Base-by-base conservation (phyloP, 1,140 invertebrate species). In the Matsumurasca onukii region DNA sequence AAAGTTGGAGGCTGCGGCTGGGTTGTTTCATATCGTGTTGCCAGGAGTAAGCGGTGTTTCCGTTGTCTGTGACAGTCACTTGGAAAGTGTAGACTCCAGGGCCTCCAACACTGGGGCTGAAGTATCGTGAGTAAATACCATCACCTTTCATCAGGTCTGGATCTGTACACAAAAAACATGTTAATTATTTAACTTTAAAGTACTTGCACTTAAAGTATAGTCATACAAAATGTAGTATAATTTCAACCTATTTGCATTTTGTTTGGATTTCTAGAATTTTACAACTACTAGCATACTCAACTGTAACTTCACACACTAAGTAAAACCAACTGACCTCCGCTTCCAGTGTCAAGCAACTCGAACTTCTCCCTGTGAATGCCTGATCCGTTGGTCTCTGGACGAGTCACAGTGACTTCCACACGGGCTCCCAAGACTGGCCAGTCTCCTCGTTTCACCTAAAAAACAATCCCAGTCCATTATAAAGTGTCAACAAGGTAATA, bases 61-160 rank as follows among this genome's bases (percentile, higher is more conserved):
- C 79, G 75, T 83, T 83, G 68, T 83, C 82, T 48, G 73, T 78
- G 24, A 82, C 77, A 0, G 77, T 76, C 0, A 80, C 78, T 69
- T 82, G 79, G 69, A 83, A 82, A n/a, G 78, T 82, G 71, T 86
- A 86, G 1, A 76, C 75, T 1, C 85, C 85, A 24, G 76, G 71
- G 27, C 78, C 78, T 39, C 78, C 77, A 63, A 78, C 75, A 29
- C 76, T 77, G n/a, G 82, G 76, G 25, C 82, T 84, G 70, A 87
- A 86, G 72, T 86, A 88, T 61, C 85, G 78, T 0, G 86, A 85
- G 75, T 89, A 90, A 17, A 89, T 79, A 17, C 88, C 88, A 76
- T 90, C 88, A 9, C 83, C 82, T 77, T 82, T 82, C 20, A 82
- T 85, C 13, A 88, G 80, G 77, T 90, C 88, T 1, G 86, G 85